Evolutionary conservation across 2,113 vertebrate species (phyloP).

Genomic region (Passer domesticus): DNA sequence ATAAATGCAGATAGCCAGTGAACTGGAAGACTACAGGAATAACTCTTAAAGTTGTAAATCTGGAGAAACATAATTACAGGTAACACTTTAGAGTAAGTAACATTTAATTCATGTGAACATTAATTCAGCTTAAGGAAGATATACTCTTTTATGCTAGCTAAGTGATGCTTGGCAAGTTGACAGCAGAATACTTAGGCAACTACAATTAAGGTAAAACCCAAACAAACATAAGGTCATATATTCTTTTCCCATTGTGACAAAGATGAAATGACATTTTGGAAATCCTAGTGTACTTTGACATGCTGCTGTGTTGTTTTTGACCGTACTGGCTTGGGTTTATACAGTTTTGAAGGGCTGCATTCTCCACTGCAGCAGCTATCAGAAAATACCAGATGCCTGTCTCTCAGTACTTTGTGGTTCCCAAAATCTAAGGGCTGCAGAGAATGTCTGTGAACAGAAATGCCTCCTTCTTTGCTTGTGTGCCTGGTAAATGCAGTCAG

Average conservation of each 20-base stretch:
- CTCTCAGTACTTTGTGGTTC: neutral
- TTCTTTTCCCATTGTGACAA: neutral
- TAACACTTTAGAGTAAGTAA: neutral
- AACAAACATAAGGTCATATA: neutral
- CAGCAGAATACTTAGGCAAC: neutral
- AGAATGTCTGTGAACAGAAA: neutral
- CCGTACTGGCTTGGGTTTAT: neutral
- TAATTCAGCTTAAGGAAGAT: neutral
- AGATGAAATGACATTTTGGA: neutral
- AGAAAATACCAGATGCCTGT: neutral
- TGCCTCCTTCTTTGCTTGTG: neutral
- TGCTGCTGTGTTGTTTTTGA: neutral
- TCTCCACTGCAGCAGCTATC: neutral
- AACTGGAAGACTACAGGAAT: neutral
- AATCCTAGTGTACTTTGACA: neutral
- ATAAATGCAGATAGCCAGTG: neutral
- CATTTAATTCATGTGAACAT: neutral
- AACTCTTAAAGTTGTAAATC: neutral
- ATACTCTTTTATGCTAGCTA: neutral
- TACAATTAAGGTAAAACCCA: neutral
- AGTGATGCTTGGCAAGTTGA: neutral
- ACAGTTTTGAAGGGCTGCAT: neutral
- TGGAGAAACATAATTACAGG: neutral
- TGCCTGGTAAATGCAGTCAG: neutral
- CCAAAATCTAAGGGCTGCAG: neutral